Conservation (phyloP, 2,113 vertebrate species). For the Athene noctua region DNA sequence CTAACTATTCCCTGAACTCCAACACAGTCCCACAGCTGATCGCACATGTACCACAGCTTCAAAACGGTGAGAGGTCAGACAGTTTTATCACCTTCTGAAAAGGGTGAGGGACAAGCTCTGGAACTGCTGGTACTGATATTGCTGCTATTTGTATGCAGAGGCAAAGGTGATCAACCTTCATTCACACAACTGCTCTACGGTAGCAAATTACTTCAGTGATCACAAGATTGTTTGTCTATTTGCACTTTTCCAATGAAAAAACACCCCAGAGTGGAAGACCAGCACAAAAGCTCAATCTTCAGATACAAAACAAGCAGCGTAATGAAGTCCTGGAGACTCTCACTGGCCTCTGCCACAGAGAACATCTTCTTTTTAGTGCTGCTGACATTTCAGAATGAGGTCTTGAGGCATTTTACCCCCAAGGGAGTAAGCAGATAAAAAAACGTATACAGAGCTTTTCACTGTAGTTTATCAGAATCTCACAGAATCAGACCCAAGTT, state of each 20-base stretch:
- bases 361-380: neutral
- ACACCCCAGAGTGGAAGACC: neutral
- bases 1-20: neutral
- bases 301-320: neutral
- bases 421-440: neutral
- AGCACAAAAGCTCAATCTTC: neutral
- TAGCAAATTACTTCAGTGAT: neutral
- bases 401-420: neutral
- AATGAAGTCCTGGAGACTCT: neutral
- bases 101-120: neutral
- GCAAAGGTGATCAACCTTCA: neutral
- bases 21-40: neutral
- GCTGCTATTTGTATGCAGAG: neutral
- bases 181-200: neutral
- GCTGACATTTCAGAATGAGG: neutral
- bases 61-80: neutral
- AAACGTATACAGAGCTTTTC: neutral
- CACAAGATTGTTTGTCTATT: neutral
- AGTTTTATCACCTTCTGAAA: neutral
- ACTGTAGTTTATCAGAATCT: neutral
- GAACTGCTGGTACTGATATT: neutral
- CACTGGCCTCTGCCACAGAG: neutral
- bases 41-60: neutral
- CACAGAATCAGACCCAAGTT: neutral
- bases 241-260: neutral